Percentiles rank a stretch among this genome's conserved stretches.
phyloP scores from a whole-genome alignment of 2,888 invertebrate species.

The Cremastinae sp. region DNA sequence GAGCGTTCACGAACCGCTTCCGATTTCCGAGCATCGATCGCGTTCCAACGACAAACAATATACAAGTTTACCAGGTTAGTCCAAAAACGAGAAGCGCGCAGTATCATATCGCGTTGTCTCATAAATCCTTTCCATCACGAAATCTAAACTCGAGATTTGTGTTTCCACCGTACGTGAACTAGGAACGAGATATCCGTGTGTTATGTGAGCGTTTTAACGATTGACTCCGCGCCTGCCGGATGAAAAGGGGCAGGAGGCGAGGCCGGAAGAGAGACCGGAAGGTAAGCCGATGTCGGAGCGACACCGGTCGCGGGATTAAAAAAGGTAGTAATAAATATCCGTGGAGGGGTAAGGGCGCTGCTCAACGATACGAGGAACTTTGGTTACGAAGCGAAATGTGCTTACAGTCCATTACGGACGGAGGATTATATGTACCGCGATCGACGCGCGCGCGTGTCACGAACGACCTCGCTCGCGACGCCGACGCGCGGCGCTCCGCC shows the following conservation, averaged over 20 bases:
- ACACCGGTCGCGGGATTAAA: not conserved
- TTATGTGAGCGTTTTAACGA: not conserved
- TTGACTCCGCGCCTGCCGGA: constrained; percentile 2
- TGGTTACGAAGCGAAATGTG: constrained; percentile 5
- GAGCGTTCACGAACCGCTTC: not conserved
- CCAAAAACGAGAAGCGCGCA: no score
- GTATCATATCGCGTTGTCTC: no score
- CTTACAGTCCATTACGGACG: not conserved
- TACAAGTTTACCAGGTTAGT: constrained; percentile 58
- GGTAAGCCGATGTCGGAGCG: not conserved
- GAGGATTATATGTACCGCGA: constrained; percentile 11
- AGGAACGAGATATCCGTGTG: not conserved
- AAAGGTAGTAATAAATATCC: no score
- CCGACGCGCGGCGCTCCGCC: not conserved
- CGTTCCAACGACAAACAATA: constrained; percentile 47
- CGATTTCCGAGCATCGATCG: constrained; percentile 38
- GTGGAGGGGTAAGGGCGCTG: no score
- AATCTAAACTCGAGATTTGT: no score
- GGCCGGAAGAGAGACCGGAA: not conserved
- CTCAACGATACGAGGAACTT: not conserved
- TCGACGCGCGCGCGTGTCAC: constrained; percentile 8
- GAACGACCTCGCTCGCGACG: not conserved
- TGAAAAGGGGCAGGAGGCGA: not conserved
- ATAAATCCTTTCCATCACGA: no score
- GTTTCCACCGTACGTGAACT: no score